A percentile compares a stretch with the other conserved stretches of the same genome.
These are phyloP conservation scores for Exocentrus adspersus DNA, from an alignment of 2,888 invertebrate species.

Conservation along the genomic window DNA sequence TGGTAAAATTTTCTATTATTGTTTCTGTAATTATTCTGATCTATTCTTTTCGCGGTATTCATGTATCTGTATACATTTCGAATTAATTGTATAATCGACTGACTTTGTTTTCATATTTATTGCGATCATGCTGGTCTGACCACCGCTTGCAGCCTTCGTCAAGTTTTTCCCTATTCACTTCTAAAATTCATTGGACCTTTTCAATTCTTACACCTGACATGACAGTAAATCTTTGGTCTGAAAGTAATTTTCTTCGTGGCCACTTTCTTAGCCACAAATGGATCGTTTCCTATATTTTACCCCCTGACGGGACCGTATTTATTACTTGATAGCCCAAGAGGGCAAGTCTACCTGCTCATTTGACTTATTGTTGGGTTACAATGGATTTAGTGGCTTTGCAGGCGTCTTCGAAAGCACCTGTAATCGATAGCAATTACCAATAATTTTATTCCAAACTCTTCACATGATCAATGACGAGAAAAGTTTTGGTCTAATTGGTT, in stretches of 20 bases:
- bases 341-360: slow-evolving; percentile 20
- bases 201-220: slow-evolving; percentile 10
- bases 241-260: slow-evolving; percentile 25
- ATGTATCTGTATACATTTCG: too few relatives aligned
- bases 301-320: slow-evolving; percentile 33
- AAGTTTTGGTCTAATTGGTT: neutral
- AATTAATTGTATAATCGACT: too few relatives aligned
- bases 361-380: slow-evolving; percentile 11
- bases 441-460: too few relatives aligned
- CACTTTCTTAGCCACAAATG: slow-evolving; percentile 36
- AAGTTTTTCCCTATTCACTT: too few relatives aligned
- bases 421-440: neutral
- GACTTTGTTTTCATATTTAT: too few relatives aligned
- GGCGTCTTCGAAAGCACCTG: neutral
- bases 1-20: too few relatives aligned
- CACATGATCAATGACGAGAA: too few relatives aligned
- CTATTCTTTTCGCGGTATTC: too few relatives aligned
- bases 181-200: neutral
- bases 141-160: too few relatives aligned
- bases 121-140: too few relatives aligned
- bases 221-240: slow-evolving; percentile 5
- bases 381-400: neutral
- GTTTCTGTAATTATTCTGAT: too few relatives aligned
- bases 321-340: slow-evolving; percentile 21
- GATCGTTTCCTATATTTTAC: slow-evolving; percentile 37